A percentile compares a stretch with the other conserved stretches of the same genome.
Evolutionary conservation across 2,113 vertebrate genomes (phyloP).

Genomic region (Meriones unguiculatus): DNA sequence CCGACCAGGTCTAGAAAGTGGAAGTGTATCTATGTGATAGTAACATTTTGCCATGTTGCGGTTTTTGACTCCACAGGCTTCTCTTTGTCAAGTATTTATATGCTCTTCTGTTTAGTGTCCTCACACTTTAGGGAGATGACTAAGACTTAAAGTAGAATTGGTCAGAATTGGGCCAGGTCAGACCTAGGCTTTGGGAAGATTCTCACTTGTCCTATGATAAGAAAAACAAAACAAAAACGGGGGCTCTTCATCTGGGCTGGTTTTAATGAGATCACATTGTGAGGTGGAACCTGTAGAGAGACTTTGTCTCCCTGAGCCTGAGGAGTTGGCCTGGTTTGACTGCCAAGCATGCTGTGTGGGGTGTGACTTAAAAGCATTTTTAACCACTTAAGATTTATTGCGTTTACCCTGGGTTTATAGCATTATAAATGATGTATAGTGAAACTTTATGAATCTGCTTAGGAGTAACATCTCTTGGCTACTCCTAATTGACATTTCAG

Average conservation of each 20-base stretch:
- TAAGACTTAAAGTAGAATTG: neutral
- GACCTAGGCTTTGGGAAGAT: neutral
- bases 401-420: neutral
- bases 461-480: constrained; percentile 36
- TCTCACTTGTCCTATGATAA: neutral
- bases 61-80: neutral
- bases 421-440: neutral
- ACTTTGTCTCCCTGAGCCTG: neutral
- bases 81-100: neutral
- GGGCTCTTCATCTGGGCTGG: neutral
- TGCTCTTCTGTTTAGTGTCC: neutral
- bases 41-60: neutral
- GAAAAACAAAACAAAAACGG: too few species aligned
- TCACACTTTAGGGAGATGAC: neutral
- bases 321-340: neutral
- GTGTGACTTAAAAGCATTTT: neutral
- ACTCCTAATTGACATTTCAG: constrained; percentile 6
- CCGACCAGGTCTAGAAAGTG: neutral
- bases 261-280: neutral
- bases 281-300: neutral
- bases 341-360: neutral
- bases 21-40: neutral
- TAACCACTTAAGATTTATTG: constrained; percentile 6
- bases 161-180: neutral
- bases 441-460: constrained; percentile 3